A percentile compares a stretch with the other conserved stretches of the same genome.
Conservation (phyloP, 2,113 vertebrate species). For the Apteryx owenii region DNA sequence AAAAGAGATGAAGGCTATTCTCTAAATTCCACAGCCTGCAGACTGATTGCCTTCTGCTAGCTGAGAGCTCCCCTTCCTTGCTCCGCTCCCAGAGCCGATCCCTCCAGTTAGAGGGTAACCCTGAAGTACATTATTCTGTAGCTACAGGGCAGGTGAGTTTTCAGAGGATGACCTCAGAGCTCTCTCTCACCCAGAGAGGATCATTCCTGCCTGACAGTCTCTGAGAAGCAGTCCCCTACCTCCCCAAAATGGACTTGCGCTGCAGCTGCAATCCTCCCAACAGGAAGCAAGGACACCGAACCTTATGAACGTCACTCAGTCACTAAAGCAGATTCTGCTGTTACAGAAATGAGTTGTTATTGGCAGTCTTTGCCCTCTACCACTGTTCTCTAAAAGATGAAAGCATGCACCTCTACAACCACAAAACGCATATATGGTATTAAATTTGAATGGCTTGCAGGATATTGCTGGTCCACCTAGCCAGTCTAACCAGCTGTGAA, state of each 20-base stretch:
- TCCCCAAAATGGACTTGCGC: background rate
- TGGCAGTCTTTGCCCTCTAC: background rate
- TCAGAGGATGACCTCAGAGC: conserved; percentile 6
- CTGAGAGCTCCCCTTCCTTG: background rate
- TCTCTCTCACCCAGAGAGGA: background rate
- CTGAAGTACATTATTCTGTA: background rate
- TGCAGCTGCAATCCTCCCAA: conserved; percentile 3
- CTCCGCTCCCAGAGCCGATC: background rate
- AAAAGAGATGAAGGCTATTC: background rate
- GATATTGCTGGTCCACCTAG: background rate
- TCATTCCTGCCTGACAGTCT: background rate
- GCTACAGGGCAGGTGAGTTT: background rate
- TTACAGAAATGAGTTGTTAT: background rate
- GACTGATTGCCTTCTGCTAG: background rate
- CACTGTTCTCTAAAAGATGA: background rate
- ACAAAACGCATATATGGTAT: background rate
- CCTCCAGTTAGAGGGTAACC: background rate
- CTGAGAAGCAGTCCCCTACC: background rate
- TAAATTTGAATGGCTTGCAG: background rate
- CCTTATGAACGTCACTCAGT: background rate
- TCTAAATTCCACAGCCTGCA: background rate
- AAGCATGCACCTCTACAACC: background rate
- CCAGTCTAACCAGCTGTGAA: background rate
- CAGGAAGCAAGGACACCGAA: background rate
- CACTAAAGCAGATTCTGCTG: background rate